Conservation (phyloP, 2,113 vertebrate genomes). For the Dasyornis broadbenti region DNA sequence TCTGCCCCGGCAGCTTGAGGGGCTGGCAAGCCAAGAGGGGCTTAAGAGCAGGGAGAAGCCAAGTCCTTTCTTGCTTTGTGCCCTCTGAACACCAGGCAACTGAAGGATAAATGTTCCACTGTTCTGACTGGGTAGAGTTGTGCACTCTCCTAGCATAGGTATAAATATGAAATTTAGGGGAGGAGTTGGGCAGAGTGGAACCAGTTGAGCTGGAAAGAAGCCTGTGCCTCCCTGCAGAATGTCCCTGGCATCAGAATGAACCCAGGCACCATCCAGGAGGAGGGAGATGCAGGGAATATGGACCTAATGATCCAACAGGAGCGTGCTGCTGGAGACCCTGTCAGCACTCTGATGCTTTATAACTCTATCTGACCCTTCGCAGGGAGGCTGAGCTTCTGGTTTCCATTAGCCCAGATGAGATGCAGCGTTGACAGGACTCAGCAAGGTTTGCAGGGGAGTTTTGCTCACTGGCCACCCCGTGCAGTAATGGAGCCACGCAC, state of each 20-base stretch:
- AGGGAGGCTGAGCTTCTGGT: conserved; percentile 47
- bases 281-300: neutral
- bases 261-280: neutral
- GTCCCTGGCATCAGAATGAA: neutral
- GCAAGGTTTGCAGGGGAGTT: neutral
- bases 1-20: neutral
- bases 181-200: neutral
- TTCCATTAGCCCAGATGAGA: conserved; percentile 52
- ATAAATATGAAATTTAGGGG: neutral
- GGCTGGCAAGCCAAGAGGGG: neutral
- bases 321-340: conserved; percentile 27
- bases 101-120: neutral
- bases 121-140: neutral
- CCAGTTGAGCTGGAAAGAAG: neutral
- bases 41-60: neutral
- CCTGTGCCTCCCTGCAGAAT: neutral
- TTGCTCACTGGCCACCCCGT: neutral
- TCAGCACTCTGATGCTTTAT: conserved; percentile 57
- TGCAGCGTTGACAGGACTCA: conserved; percentile 47
- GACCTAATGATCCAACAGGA: conserved; percentile 35
- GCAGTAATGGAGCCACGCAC: neutral
- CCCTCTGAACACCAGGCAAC: neutral
- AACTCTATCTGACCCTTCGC: conserved; percentile 47
- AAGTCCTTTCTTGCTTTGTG: neutral
- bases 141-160: neutral